Percentiles rank a stretch among this genome's conserved stretches.
Conservation (phyloP, 2,888 invertebrate species). For the Agrotis exclamationis region DNA sequence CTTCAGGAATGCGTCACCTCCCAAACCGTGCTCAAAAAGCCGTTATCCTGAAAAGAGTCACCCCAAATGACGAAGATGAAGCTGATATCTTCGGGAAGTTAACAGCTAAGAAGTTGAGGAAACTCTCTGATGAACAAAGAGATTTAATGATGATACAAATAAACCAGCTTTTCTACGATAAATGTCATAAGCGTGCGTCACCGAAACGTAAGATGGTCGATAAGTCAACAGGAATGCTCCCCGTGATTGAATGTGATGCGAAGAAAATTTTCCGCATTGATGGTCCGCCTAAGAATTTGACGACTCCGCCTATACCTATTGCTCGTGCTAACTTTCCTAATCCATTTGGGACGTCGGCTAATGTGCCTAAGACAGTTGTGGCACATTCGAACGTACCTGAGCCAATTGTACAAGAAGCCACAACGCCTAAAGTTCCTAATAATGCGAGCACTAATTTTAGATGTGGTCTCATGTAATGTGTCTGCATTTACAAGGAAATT, state of each 20-base stretch:
- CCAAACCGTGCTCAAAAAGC: not conserved
- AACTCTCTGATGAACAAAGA: constrained; percentile 25
- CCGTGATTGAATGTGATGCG: not conserved
- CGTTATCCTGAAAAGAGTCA: constrained; percentile 35
- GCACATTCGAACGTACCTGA: not conserved
- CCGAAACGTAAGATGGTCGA: not conserved
- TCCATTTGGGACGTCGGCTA: not conserved
- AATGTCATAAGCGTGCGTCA: not conserved
- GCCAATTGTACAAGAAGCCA: constrained; percentile 13
- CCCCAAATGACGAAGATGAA: constrained; percentile 31
- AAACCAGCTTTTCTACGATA: constrained; percentile 37
- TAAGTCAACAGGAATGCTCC: constrained; percentile 12
- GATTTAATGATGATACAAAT: constrained; percentile 44
- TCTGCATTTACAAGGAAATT: not conserved
- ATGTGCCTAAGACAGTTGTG: not conserved
- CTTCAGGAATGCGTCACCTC: not conserved
- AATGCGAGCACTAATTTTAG: not conserved
- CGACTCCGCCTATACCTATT: not conserved
- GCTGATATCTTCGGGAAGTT: constrained; percentile 47
- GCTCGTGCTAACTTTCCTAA: not conserved
- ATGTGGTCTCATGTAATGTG: constrained; percentile 15
- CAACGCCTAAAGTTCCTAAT: not conserved
- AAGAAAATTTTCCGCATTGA: constrained; percentile 31
- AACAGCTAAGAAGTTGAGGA: constrained; percentile 42
- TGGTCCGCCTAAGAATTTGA: not conserved